Conservation (phyloP, 2,888 invertebrate genomes). For the Leptodirus hochenwartii region DNA sequence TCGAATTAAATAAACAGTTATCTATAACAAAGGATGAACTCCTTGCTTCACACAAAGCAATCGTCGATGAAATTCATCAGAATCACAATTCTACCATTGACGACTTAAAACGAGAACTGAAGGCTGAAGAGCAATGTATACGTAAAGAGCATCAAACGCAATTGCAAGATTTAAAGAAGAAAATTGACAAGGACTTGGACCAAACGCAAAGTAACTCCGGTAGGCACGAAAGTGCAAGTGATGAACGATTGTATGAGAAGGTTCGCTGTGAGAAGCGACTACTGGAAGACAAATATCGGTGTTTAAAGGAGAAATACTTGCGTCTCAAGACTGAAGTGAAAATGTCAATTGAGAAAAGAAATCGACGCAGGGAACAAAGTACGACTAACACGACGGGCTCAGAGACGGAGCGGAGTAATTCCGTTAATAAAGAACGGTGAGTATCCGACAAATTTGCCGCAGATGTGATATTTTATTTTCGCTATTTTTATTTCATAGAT, state of each 20-base stretch:
- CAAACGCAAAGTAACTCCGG: slow-evolving; percentile 14
- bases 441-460: slow-evolving; percentile 8
- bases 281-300: slow-evolving; percentile 59
- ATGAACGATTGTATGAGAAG: slow-evolving; percentile 38
- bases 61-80: slow-evolving; percentile 33
- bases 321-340: slow-evolving; percentile 65
- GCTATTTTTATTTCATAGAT: slow-evolving; percentile 1
- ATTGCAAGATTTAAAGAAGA: slow-evolving; percentile 41
- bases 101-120: slow-evolving; percentile 41
- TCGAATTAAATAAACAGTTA: slow-evolving; percentile 21
- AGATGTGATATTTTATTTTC: slow-evolving; percentile 7
- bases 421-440: slow-evolving; percentile 35
- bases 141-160: slow-evolving; percentile 49
- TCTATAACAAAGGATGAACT: slow-evolving; percentile 30
- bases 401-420: slow-evolving; percentile 62
- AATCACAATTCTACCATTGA: slow-evolving; percentile 41
- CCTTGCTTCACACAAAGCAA: slow-evolving; percentile 34
- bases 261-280: slow-evolving; percentile 50
- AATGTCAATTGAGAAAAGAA: slow-evolving; percentile 55
- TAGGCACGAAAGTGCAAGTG: slow-evolving; percentile 12
- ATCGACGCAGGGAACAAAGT: slow-evolving; percentile 40
- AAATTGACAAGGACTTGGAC: slow-evolving; percentile 25
- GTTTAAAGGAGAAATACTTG: slow-evolving; percentile 65
- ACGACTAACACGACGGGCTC: slow-evolving; percentile 42
- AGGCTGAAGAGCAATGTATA: slow-evolving; percentile 47